A percentile compares a stretch with the other conserved stretches of the same genome.
phyloP scores from a whole-genome alignment of 1,140 invertebrate genomes.

The Apocrypta bakeri region DNA sequence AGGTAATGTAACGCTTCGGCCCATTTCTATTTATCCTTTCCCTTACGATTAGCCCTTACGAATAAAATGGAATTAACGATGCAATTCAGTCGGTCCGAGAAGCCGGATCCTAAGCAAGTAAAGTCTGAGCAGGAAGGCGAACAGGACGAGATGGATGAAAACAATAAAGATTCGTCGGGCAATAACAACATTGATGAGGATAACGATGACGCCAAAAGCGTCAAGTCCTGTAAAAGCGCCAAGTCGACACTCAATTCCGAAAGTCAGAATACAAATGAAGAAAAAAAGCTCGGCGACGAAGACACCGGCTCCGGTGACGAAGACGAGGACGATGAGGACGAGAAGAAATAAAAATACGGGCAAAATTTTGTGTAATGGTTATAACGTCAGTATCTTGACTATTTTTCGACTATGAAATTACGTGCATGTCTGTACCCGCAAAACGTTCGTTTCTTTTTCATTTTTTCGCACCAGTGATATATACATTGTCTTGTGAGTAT shows the following conservation, averaged over 20 bases:
- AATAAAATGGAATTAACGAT: too few species aligned
- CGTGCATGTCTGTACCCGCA: neutral
- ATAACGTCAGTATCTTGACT: too few species aligned
- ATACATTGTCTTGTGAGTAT: neutral
- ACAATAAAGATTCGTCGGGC: neutral
- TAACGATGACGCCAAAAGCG: slow-evolving; percentile 47
- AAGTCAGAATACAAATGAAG: neutral
- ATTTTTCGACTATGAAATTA: too few species aligned
- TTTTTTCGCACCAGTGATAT: neutral
- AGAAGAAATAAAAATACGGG: slow-evolving; percentile 3
- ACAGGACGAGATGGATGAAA: slow-evolving; percentile 45
- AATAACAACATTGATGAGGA: slow-evolving; percentile 33
- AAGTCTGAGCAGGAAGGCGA: slow-evolving; percentile 27
- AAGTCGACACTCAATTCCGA: neutral
- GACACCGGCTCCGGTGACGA: slow-evolving; percentile 44
- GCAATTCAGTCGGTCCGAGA: neutral
- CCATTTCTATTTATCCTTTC: too few species aligned
- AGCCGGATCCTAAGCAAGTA: neutral
- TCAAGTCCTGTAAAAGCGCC: slow-evolving; percentile 28
- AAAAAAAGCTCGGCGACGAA: slow-evolving; percentile 51
- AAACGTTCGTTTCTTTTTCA: too few species aligned
- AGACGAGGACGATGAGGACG: slow-evolving; percentile 51
- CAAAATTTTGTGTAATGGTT: too few species aligned
- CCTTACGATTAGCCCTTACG: too few species aligned
- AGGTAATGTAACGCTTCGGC: neutral